Evolutionary conservation across 2,797 vertebrate genomes (phyloP).

Genomic region (Xenopus petersii): DNA sequence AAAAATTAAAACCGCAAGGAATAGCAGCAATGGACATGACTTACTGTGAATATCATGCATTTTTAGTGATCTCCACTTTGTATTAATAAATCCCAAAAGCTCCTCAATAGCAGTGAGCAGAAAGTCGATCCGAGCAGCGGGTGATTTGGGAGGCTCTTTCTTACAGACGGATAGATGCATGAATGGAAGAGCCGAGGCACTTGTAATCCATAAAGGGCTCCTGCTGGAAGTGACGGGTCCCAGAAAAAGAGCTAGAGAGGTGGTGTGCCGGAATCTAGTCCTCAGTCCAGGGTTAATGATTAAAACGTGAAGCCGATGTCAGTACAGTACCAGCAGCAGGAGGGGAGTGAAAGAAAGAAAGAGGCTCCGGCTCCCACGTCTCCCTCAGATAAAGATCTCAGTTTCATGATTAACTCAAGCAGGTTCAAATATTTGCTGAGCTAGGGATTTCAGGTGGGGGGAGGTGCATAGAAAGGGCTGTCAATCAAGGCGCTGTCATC

Average conservation of each 20-base stretch:
- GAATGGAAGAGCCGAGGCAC: constrained; percentile 19
- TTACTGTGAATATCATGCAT: constrained; percentile 95
- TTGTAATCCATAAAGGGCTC: constrained; percentile 9
- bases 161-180: constrained; percentile 32
- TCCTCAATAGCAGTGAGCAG: background rate
- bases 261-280: constrained; percentile 50
- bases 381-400: constrained; percentile 73
- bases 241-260: constrained; percentile 45
- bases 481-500: constrained; percentile 73
- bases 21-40: constrained; percentile 43
- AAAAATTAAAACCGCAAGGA: too few relatives aligned
- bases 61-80: constrained; percentile 47
- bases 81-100: constrained; percentile 46
- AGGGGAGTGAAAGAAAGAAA: constrained; percentile 29
- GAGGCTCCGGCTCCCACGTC: constrained; percentile 66
- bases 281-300: constrained; percentile 66
- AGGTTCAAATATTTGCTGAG: constrained; percentile 99
- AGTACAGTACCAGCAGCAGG: constrained; percentile 46
- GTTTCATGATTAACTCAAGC: constrained; percentile 98
- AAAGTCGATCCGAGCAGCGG: constrained; percentile 45
- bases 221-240: constrained; percentile 31
- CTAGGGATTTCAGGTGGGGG: constrained; percentile 72
- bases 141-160: constrained; percentile 29
- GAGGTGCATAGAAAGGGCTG: constrained; percentile 52
- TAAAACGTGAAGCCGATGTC: constrained; percentile 59